A percentile compares a stretch with the other conserved stretches of the same genome.
Evolutionary conservation across 2,797 vertebrate species (phyloP).

Genomic region (Sphenopsis melanotis): DNA sequence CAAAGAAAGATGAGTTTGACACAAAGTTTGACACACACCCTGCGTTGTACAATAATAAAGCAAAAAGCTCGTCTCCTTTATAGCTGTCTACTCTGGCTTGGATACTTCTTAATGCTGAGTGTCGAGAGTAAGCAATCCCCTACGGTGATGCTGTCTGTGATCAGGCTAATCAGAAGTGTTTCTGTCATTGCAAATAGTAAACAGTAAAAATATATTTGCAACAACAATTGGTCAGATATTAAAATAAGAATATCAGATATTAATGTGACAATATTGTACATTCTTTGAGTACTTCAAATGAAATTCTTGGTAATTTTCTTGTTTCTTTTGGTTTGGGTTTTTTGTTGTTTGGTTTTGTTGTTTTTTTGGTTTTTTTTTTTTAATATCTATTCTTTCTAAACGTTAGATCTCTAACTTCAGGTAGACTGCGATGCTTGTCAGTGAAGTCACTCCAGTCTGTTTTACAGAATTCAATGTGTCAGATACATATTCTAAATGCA

Average conservation of each 20-base stretch:
- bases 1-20: background rate
- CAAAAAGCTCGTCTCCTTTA: background rate
- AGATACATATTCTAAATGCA: background rate
- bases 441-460: background rate
- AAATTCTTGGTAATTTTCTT: background rate
- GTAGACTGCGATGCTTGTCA: background rate
- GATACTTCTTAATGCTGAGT: background rate
- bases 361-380: background rate
- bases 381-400: background rate
- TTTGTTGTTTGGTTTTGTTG: background rate
- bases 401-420: background rate
- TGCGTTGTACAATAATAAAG: background rate
- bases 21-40: background rate
- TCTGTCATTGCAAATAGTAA: background rate
- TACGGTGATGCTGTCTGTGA: background rate
- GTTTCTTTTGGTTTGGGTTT: background rate
- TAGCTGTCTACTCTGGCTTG: background rate
- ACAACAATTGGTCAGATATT: background rate
- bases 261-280: background rate
- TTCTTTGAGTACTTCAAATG: background rate
- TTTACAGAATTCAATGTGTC: background rate
- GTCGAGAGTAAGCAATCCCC: background rate
- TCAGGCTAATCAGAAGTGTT: background rate
- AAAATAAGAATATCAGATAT: background rate
- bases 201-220: background rate